A percentile compares a stretch with the other conserved stretches of the same genome.
Conservation (phyloP, 2,797 vertebrate species). For the Gymnocypris eckloni region DNA sequence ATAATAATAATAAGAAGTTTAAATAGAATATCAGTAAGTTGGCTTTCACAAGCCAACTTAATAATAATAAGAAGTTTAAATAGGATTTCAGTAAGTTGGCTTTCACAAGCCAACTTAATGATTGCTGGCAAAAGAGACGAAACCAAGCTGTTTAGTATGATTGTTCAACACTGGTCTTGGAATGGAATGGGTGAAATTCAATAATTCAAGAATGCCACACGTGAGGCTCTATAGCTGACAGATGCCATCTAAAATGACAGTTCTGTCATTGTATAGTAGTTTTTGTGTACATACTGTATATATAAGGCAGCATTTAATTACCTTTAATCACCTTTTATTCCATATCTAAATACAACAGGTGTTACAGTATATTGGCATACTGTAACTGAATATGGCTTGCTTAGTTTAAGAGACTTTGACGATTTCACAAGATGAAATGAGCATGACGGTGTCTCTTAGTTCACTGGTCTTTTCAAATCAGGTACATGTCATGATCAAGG, state of each 20-base stretch:
- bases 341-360: neutral
- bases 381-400: neutral
- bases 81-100: too few relatives aligned
- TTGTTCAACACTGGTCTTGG: neutral
- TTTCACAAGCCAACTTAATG: too few relatives aligned
- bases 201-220: neutral
- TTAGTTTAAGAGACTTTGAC: neutral
- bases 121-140: neutral
- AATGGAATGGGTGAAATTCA: neutral
- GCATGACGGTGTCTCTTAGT: neutral
- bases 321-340: neutral
- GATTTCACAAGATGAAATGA: neutral
- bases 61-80: too few relatives aligned
- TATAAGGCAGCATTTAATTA: neutral
- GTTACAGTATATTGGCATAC: neutral
- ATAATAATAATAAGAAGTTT: too few relatives aligned
- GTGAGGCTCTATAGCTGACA: neutral
- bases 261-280: neutral
- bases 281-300: neutral
- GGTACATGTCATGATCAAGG: neutral
- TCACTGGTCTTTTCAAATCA: slow-evolving; percentile 10
- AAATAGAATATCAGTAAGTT: too few relatives aligned
- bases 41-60: too few relatives aligned
- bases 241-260: neutral
- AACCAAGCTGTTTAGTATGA: neutral